phyloP scores from a whole-genome alignment of 2,888 invertebrate species.

The Sisyra terminalis region DNA sequence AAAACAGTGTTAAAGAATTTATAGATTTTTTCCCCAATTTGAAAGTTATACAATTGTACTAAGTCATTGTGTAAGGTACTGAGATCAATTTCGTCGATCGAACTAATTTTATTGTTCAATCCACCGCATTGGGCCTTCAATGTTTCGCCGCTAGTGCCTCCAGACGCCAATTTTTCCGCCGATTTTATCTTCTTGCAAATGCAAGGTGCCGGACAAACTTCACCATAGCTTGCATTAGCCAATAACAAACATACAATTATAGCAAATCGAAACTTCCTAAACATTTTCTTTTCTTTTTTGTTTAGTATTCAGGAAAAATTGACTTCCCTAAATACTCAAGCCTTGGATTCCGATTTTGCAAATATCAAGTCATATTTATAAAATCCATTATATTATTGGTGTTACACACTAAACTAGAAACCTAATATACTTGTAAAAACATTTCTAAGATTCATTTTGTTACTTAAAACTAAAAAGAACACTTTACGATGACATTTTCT shows the following conservation, averaged over 20 bases:
- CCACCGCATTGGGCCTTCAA: constrained; percentile 46
- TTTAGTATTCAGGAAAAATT: too few species aligned
- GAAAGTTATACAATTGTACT: constrained; percentile 45
- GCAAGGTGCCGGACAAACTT: constrained; percentile 6
- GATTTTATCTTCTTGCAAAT: constrained; percentile 6
- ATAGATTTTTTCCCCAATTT: constrained; percentile 1
- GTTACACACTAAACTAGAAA: too few species aligned
- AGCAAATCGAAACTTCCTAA: background rate
- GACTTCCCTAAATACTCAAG: too few species aligned
- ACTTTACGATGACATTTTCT: too few species aligned
- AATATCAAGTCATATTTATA: too few species aligned
- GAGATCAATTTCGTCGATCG: constrained; percentile 43
- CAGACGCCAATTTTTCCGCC: background rate
- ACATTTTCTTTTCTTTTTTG: too few species aligned
- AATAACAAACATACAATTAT: constrained; percentile 4
- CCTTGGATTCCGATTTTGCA: too few species aligned
- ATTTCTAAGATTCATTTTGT: too few species aligned
- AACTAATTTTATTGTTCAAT: constrained; percentile 36
- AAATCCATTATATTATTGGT: too few species aligned
- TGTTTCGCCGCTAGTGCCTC: constrained; percentile 28
- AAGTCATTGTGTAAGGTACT: constrained; percentile 41
- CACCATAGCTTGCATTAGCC: background rate
- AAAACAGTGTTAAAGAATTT: constrained; percentile 14
- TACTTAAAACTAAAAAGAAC: too few species aligned
- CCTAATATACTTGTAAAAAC: too few species aligned